Percentiles rank a stretch among this genome's conserved stretches.
Evolutionary conservation across 2,888 invertebrate species (phyloP).

Genomic region (Drosophila stalkeri): DNA sequence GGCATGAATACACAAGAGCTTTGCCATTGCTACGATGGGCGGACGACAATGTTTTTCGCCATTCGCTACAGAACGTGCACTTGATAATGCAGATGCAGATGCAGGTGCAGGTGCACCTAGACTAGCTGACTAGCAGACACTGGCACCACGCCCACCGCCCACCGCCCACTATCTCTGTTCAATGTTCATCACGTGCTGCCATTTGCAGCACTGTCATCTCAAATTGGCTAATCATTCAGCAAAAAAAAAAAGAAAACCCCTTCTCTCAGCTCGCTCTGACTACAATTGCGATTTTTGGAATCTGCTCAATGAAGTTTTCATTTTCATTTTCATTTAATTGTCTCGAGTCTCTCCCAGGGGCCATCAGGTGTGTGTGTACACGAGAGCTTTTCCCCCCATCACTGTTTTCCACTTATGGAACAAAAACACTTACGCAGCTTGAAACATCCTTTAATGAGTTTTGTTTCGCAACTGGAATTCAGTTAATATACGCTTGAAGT

Average conservation of each 20-base stretch:
- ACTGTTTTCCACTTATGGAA: slow-evolving; percentile 18
- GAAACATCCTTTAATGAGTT: slow-evolving; percentile 73
- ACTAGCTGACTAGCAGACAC: slow-evolving; percentile 4
- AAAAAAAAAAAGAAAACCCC: slow-evolving; percentile 19
- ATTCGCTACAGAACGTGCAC: slow-evolving; percentile 73
- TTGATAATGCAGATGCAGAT: slow-evolving; percentile 41
- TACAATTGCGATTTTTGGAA: slow-evolving; percentile 16
- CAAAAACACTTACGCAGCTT: slow-evolving; percentile 25
- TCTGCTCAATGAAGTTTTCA: slow-evolving; percentile 51
- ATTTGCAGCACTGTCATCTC: slow-evolving; percentile 68
- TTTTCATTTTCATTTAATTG: slow-evolving; percentile 75
- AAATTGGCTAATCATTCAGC: slow-evolving; percentile 78
- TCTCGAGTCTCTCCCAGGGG: slow-evolving; percentile 59
- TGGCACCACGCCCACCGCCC: slow-evolving; percentile 24
- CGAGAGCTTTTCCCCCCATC: slow-evolving; percentile 28
- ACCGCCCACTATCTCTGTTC: slow-evolving; percentile 15
- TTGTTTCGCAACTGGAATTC: slow-evolving; percentile 74
- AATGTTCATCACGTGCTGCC: slow-evolving; percentile 64
- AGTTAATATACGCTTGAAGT: slow-evolving; percentile 72
- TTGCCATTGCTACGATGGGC: slow-evolving; percentile 17
- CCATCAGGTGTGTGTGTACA: slow-evolving; percentile 68
- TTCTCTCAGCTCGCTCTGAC: neutral
- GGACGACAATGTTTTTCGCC: slow-evolving; percentile 72
- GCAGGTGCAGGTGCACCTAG: neutral
- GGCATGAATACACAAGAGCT: slow-evolving; percentile 68